A percentile compares a stretch with the other conserved stretches of the same genome.
Evolutionary conservation across 2,888 invertebrate species (phyloP).

Genomic region (Sinopyrophorus schimmeli): DNA sequence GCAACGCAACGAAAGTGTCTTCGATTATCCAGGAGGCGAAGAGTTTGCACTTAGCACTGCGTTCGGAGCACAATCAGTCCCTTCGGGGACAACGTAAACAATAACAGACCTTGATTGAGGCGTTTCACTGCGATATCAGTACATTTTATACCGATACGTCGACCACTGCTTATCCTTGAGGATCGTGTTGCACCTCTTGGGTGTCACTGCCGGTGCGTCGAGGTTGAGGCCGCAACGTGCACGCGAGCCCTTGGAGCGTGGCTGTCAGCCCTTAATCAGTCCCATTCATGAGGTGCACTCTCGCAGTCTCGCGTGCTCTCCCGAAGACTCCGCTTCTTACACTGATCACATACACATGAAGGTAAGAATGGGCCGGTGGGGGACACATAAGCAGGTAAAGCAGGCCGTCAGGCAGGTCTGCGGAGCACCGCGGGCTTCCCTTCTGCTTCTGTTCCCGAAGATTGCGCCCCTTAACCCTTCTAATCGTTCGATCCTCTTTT

Average conservation of each 20-base stretch:
- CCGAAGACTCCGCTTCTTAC: slow-evolving; percentile 55
- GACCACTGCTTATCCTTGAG: slow-evolving; percentile 38
- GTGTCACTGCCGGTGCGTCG: slow-evolving; percentile 29
- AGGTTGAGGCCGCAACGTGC: slow-evolving; percentile 25
- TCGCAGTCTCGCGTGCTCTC: slow-evolving; percentile 51
- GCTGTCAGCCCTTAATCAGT: slow-evolving; percentile 31
- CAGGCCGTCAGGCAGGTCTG: slow-evolving; percentile 48
- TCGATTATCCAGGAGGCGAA: slow-evolving; percentile 25
- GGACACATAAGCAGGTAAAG: slow-evolving; percentile 53
- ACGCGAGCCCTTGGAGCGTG: slow-evolving; percentile 31
- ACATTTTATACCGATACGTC: slow-evolving; percentile 22
- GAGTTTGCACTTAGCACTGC: slow-evolving; percentile 6
- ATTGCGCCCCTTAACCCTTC: slow-evolving; percentile 32
- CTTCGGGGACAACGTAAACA: slow-evolving; percentile 22
- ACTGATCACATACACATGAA: slow-evolving; percentile 57
- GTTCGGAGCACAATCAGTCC: slow-evolving; percentile 23
- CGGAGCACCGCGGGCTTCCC: slow-evolving; percentile 32
- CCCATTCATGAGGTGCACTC: slow-evolving; percentile 35
- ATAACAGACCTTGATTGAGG: slow-evolving; percentile 28
- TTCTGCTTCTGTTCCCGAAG: slow-evolving; percentile 39
- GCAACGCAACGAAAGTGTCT: slow-evolving; percentile 21
- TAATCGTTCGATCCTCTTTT: slow-evolving; percentile 27
- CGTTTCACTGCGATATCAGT: slow-evolving; percentile 16
- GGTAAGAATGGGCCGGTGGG: slow-evolving; percentile 55
- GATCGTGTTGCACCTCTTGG: slow-evolving; percentile 31